Percentiles rank a stretch among this genome's conserved stretches.
phyloP scores from a whole-genome alignment of 2,888 invertebrate species.

The Rhamnusium bicolor region DNA sequence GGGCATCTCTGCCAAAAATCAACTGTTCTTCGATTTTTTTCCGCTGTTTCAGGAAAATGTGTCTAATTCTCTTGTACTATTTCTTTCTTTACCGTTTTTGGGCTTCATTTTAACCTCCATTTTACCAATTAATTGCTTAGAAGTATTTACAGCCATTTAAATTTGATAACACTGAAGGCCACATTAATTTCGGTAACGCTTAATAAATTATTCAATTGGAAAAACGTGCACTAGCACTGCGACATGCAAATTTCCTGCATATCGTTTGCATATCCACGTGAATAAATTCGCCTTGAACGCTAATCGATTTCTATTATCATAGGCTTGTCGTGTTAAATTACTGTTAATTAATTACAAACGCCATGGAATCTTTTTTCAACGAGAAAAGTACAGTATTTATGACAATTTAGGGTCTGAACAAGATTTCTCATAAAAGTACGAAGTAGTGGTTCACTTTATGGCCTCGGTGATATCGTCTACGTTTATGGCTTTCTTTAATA shows the following conservation, averaged over 20 bases:
- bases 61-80: too few species aligned
- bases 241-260: not conserved
- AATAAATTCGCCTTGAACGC: constrained; percentile 1
- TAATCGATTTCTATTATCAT: constrained; percentile 6
- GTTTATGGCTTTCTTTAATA: not conserved
- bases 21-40: too few species aligned
- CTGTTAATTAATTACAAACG: not conserved
- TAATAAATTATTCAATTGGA: too few species aligned
- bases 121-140: too few species aligned
- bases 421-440: not conserved
- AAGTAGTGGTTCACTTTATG: not conserved
- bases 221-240: not conserved
- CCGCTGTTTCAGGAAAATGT: too few species aligned
- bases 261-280: not conserved
- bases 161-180: not conserved
- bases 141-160: too few species aligned
- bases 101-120: too few species aligned
- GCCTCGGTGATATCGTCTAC: not conserved
- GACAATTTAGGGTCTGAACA: too few species aligned
- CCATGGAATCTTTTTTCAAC: not conserved
- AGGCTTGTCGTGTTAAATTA: not conserved
- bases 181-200: not conserved
- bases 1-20: too few species aligned
- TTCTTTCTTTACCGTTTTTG: too few species aligned
- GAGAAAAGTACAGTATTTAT: not conserved